Evolutionary conservation across 2,797 vertebrate species (phyloP), one percentile per base, ranked within the genome.

Genomic region (Anableps anableps): DNA sequence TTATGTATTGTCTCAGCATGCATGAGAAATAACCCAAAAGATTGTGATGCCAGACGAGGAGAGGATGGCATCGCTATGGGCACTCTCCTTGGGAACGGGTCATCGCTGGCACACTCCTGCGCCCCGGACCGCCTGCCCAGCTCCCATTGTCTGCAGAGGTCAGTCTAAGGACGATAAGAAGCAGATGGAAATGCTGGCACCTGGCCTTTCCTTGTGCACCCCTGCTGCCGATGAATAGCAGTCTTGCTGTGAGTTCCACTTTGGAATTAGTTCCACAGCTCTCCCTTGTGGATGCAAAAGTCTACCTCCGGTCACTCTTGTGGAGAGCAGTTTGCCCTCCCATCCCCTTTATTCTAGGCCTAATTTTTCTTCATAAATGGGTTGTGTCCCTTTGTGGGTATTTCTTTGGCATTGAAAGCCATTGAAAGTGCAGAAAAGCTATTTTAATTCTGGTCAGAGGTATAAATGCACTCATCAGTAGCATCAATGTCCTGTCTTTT

Each of bases 171-270:
- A 94, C 82, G 94, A 96, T 96, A 94, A 96, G 94, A 92, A 95
- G 92, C 96, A 95, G 95, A 95, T 95, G 93, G 92, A 93, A 91
- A 92, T 47, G 83, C 91, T 95, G 95, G 95, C 93, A 94, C 91
- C 86, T 89, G 91, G 86, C 93, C 89, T 90, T 74, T 88, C 86
- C 85, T 79, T 76, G 82, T 83, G 91, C 86, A 87, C 90, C 92
- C 91, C 91, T 2, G 88, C 91, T 90, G 91, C 87, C 92, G 84
- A 48, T 86, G 91, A 93, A 92, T 89, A 90, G 88, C 92, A 77
- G 85, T 84, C 91, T 88, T 70, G 85, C 91, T 90, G 89, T 80
- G 91, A 89, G 91, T 88, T 87, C 83, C 90, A 89, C 91, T 93
- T 93, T 86, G 91, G 88, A 94, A 94, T 93, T 89, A 88, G 92